Evolutionary conservation across 2,113 vertebrate genomes (phyloP), one percentile per base, ranked within the genome.

Genomic region (Periophthalmodon schlosseri): DNA sequence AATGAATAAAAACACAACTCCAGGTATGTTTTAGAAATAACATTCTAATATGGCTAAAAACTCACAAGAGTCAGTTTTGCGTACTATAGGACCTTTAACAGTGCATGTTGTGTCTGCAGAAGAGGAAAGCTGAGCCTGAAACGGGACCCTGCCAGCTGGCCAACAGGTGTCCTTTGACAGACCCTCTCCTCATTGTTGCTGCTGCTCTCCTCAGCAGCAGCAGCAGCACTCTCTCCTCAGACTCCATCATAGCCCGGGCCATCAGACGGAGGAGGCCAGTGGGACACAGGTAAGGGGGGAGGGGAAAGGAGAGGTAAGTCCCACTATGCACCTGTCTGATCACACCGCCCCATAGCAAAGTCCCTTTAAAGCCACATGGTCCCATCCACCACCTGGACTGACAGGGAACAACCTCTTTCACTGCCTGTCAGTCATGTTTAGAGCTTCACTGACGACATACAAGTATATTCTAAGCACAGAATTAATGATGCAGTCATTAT

Each of bases 91-190:
- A 76, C 58, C 20, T 56, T 73, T 74, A 72, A 57, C 9, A 36
- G 76, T 75, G 67, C 2, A 72, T 64, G 71, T 81, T 75, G 72
- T 69, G 54, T 79, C 67, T 73, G 52, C 67, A 61, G 34, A 39
- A 39, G 63, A 74, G 69, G 88, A 91, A 91, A 87, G 79, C 73
- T 20, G 83, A 91, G 84, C 84, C 90, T 93, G 93, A 93, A 94
- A 94, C 73, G 84, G 84, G 89, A 94, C 88, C 89, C 93, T 86
- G 87, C 86, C 93, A 93, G 93, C 93, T 93, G 93, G 88, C 68
- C 88, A 92, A 91, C 93, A 94, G 93, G 93, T 94, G 93, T 92
- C 85, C 84, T 84, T 81, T 93, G 90, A 89, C 86, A 91, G 90
- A 86, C 91, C 86, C 80, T 91, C 86, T 90, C 90, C 76, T 93